Conservation (phyloP, 2,797 vertebrate species). For the Galaxias olidus region DNA sequence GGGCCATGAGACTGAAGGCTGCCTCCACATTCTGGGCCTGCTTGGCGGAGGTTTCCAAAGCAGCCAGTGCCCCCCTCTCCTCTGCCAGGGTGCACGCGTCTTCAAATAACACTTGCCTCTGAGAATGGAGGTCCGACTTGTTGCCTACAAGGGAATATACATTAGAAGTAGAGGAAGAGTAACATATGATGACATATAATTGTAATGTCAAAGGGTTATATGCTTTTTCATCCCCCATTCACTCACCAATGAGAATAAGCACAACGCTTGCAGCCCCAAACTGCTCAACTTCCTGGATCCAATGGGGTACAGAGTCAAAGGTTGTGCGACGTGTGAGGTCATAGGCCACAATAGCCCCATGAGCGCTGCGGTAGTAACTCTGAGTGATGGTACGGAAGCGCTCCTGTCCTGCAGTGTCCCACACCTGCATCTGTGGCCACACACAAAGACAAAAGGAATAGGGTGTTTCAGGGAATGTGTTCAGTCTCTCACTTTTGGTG, state of each 20-base stretch:
- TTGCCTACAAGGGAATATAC: conserved; percentile 77
- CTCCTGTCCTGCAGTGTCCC: conserved; percentile 97
- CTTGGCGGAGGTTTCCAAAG: conserved; percentile 93
- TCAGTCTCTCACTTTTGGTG: too few species aligned
- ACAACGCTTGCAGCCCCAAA: conserved; percentile 88
- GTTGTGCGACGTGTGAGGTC: conserved; percentile 89
- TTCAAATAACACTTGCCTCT: conserved; percentile 88
- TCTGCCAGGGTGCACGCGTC: conserved; percentile 91
- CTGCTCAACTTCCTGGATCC: conserved; percentile 91
- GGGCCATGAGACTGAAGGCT: conserved; percentile 89
- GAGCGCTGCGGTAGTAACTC: conserved; percentile 95
- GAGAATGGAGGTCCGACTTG: conserved; percentile 83
- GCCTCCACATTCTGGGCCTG: conserved; percentile 91
- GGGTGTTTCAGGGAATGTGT: too few species aligned
- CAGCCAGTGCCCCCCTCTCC: conserved; percentile 82
- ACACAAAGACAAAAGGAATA: not conserved
- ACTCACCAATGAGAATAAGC: conserved; percentile 88
- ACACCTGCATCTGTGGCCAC: conserved; percentile 89
- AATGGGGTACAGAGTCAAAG: conserved; percentile 89
- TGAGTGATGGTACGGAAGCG: conserved; percentile 96
- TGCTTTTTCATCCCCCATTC: not conserved
- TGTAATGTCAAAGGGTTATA: not conserved
- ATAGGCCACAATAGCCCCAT: conserved; percentile 92
- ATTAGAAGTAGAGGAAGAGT: conserved; percentile 1
- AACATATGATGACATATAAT: too few species aligned